Percentiles rank a stretch among this genome's conserved stretches.
These are phyloP conservation scores for Drosophila picticornis DNA, from an alignment of 2,888 invertebrate genomes.

Conservation along the genomic window DNA sequence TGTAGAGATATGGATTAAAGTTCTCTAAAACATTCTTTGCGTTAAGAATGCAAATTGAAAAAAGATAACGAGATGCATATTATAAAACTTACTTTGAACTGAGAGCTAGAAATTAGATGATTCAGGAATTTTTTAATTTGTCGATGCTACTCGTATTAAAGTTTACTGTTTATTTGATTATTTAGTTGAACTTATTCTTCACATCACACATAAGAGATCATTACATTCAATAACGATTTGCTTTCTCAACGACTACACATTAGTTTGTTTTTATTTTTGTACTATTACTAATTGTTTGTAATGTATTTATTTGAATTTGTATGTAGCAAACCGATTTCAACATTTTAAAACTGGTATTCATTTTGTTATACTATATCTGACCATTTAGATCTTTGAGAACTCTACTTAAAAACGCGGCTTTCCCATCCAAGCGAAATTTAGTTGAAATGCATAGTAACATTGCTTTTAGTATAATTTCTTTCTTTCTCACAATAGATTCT, in stretches of 20 bases:
- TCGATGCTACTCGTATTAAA: not conserved
- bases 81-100: not conserved
- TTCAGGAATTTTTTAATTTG: not conserved
- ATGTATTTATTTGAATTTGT: conserved; percentile 43
- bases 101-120: not conserved
- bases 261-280: conserved; percentile 18
- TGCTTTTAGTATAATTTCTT: conserved; percentile 38
- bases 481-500: conserved; percentile 24
- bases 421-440: conserved; percentile 16
- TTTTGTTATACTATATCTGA: not conserved
- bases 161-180: conserved; percentile 16
- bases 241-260: conserved; percentile 60
- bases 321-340: conserved; percentile 40
- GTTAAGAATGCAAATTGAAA: not conserved
- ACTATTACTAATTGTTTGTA: conserved; percentile 48
- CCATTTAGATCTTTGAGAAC: conserved; percentile 9
- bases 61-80: not conserved
- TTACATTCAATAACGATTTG: conserved; percentile 32
- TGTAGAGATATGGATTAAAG: not conserved
- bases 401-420: conserved; percentile 6
- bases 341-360: conserved; percentile 47
- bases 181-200: conserved; percentile 24
- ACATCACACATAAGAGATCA: conserved; percentile 55
- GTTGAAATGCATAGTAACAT: conserved; percentile 67
- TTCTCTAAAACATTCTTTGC: not conserved